phyloP scores from a whole-genome alignment of 2,888 invertebrate species.

The Alloplasta piceator region DNA sequence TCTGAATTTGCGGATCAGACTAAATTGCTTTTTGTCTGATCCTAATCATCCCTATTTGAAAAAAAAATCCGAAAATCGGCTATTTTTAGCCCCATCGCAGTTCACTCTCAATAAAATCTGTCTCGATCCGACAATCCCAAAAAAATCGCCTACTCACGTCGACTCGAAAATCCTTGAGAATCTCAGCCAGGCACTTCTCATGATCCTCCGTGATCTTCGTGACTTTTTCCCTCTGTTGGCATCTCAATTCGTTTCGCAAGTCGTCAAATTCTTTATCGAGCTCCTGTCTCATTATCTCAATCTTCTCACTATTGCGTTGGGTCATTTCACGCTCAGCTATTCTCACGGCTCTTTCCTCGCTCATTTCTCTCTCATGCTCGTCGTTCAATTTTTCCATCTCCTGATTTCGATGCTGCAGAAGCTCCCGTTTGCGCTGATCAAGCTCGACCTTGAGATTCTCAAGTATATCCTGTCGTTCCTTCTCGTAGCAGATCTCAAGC shows the following conservation, averaged over 20 bases:
- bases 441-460: constrained; percentile 84
- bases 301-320: constrained; percentile 84
- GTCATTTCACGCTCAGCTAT: constrained; percentile 76
- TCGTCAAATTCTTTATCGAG: constrained; percentile 81
- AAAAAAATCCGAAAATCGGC: too few species aligned
- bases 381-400: constrained; percentile 85
- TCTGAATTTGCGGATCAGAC: too few species aligned
- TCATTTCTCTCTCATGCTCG: constrained; percentile 83
- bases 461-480: constrained; percentile 82
- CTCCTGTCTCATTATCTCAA: constrained; percentile 86
- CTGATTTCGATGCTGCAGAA: constrained; percentile 84
- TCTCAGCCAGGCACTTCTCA: constrained; percentile 80
- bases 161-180: constrained; percentile 85
- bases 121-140: constrained; percentile 6
- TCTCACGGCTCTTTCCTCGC: constrained; percentile 77
- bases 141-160: constrained; percentile 84
- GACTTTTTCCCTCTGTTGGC: constrained; percentile 79
- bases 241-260: constrained; percentile 75
- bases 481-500: constrained; percentile 81
- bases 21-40: too few species aligned
- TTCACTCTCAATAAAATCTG: too few species aligned
- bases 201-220: constrained; percentile 82
- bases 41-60: too few species aligned
- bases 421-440: constrained; percentile 83
- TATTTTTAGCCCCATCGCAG: too few species aligned